Base-by-base conservation (phyloP, 2,797 vertebrate species). In the Danio albolineatus region DNA sequence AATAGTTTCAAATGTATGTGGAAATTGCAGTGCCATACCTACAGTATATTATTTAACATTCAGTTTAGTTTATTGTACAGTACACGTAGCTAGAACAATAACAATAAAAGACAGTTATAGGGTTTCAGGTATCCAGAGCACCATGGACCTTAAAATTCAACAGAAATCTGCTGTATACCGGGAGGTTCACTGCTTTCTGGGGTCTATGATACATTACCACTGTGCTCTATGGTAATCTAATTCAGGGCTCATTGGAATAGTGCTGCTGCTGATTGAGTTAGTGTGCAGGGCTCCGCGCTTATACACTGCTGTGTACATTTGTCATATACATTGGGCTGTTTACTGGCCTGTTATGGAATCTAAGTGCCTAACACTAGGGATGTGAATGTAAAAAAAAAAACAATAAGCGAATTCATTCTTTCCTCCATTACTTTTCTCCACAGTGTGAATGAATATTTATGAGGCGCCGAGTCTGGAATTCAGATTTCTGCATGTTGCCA, bases 381-480 rank as follows among this genome's bases (percentile, higher is more conserved):
- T 62, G 43, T 39, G 57, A 70, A 19, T 36, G 38, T 36, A 65
- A 41, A 69, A 41, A 28, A 39, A 17, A 43, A 60, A 74, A 62
- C n/a, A 81, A 74, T 82, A 67, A 75, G 12, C n/a, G 67, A 39
- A 69, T 78, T 65, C 71, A 64, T 79, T 70, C 4, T 51, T 76
- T 59, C 36, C 57, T 48, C 10, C 2, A 38, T 54, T 28, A 14
- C n/a, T 17, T 66, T 73, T 66, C 65, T 28, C 41, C 74, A 67
- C 49, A 51, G 36, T 46, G 38, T 51, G 62, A 41, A 76, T 83
- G 71, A 83, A 79, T 81, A 65, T 76, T 56, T 53, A 61, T 81
- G 71, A 53, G 14, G 16, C 43, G 4, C 21, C 13, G n/a, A 61
- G 60, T 17, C 13, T 66, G 43, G 51, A 75, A 78, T 56, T 75